These are phyloP conservation scores for Bombus difficillimus DNA, from an alignment of 1,140 invertebrate genomes.

Conservation along the genomic window DNA sequence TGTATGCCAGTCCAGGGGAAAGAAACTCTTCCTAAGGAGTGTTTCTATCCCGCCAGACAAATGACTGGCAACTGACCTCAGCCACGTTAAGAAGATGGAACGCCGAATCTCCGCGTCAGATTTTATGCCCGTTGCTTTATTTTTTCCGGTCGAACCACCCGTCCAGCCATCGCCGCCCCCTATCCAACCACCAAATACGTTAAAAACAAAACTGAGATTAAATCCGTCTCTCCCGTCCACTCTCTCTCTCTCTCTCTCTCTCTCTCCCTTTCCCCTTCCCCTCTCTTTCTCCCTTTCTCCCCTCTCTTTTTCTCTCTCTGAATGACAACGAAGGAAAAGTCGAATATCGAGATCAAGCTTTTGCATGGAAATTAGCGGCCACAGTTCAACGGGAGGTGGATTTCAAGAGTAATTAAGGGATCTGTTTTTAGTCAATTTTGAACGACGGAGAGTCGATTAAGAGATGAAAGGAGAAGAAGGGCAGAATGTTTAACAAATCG, in stretches of 20 bases:
- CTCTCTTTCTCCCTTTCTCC: not conserved
- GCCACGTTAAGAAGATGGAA: conserved; percentile 60
- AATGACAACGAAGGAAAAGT: not conserved
- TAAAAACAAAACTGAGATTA: conserved; percentile 45
- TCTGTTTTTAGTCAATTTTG: conserved; percentile 9
- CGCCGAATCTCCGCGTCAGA: conserved; percentile 55
- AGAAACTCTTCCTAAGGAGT: conserved; percentile 51
- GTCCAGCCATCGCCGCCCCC: not conserved
- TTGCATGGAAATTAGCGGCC: not conserved
- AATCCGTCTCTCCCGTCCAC: not conserved
- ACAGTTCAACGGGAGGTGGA: not conserved
- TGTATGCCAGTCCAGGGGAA: conserved; percentile 36
- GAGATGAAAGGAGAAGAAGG: not conserved
- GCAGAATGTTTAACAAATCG: not conserved
- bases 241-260: not conserved
- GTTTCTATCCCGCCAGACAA: conserved; percentile 54
- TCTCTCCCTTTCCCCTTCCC: not conserved
- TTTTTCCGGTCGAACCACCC: not conserved
- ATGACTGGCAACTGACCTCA: conserved; percentile 63
- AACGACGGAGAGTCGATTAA: not conserved
- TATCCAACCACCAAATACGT: not conserved
- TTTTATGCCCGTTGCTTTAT: conserved; percentile 17
- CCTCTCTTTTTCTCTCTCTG: not conserved
- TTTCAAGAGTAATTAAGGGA: conserved; percentile 6
- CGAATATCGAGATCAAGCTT: not conserved